A percentile compares a stretch with the other conserved stretches of the same genome.
These are phyloP conservation scores for Tragelaphus eurycerus DNA, from an alignment of 2,797 vertebrate species.

Conservation along the genomic window DNA sequence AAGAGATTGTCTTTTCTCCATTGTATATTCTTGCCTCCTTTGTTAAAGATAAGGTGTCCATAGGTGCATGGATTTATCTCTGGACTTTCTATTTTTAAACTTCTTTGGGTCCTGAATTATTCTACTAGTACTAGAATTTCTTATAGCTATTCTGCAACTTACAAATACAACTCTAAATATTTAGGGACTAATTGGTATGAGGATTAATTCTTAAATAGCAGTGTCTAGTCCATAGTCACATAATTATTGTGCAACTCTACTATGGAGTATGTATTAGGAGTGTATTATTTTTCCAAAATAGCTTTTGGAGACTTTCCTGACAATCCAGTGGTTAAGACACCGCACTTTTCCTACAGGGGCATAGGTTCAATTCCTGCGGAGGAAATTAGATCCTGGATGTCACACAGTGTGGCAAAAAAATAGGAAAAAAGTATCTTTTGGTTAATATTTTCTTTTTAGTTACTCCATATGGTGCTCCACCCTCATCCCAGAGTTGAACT, in stretches of 20 bases:
- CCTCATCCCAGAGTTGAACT: neutral
- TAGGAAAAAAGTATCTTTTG: neutral
- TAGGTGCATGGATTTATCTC: too few relatives aligned
- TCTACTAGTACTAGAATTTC: neutral
- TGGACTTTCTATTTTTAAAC: too few relatives aligned
- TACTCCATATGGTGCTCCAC: neutral
- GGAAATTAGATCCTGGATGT: neutral
- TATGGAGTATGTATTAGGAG: neutral
- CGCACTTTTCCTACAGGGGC: neutral
- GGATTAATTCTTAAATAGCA: neutral
- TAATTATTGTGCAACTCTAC: neutral
- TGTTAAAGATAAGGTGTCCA: too few relatives aligned
- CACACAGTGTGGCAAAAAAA: neutral
- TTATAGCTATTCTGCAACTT: neutral
- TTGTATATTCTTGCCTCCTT: too few relatives aligned
- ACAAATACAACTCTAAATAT: neutral
- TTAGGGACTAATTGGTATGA: neutral
- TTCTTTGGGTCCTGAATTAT: neutral
- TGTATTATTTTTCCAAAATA: neutral
- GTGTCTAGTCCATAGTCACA: neutral
- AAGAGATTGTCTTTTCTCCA: too few relatives aligned
- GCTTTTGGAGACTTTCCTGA: neutral
- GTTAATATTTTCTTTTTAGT: neutral
- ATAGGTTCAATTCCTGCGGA: neutral
- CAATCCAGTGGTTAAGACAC: neutral